These are phyloP conservation scores for Oncorhynchus tshawytscha DNA, from an alignment of 2,113 vertebrate genomes.

Conservation along the genomic window DNA sequence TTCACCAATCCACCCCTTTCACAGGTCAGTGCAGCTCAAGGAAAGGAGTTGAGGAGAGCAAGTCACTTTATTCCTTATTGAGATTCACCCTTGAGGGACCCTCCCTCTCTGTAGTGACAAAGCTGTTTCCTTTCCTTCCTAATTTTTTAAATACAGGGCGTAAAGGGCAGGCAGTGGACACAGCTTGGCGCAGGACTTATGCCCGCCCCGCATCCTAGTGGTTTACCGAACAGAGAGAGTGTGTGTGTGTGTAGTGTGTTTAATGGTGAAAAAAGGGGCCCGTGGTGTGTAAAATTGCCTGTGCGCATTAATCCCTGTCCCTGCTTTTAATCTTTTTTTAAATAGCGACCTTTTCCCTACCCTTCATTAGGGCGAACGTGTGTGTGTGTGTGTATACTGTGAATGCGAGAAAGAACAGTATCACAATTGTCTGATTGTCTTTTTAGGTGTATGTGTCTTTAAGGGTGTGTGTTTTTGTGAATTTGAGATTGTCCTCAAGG, in stretches of 20 bases:
- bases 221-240: neutral
- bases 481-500: too few relatives aligned
- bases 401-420: too few relatives aligned
- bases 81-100: neutral
- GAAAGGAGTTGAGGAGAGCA: too few relatives aligned
- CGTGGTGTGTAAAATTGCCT: constrained; percentile 68
- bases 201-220: neutral
- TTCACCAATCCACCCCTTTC: too few relatives aligned
- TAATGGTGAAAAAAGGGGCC: constrained; percentile 29
- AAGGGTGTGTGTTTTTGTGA: neutral
- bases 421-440: neutral
- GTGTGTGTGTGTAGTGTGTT: constrained; percentile 27
- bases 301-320: constrained; percentile 60
- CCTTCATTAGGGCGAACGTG: constrained; percentile 23
- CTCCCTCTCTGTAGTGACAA: neutral
- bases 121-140: too few relatives aligned
- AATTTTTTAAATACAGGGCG: too few relatives aligned
- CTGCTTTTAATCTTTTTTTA: constrained; percentile 64
- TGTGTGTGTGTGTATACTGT: too few relatives aligned
- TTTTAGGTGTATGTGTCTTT: neutral
- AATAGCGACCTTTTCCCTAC: constrained; percentile 54
- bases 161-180: neutral
- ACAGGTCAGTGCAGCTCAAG: too few relatives aligned
- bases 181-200: neutral
- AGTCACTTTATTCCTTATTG: too few relatives aligned